Conservation (phyloP, 2,888 invertebrate species). For the Acanthopleura granulata region DNA sequence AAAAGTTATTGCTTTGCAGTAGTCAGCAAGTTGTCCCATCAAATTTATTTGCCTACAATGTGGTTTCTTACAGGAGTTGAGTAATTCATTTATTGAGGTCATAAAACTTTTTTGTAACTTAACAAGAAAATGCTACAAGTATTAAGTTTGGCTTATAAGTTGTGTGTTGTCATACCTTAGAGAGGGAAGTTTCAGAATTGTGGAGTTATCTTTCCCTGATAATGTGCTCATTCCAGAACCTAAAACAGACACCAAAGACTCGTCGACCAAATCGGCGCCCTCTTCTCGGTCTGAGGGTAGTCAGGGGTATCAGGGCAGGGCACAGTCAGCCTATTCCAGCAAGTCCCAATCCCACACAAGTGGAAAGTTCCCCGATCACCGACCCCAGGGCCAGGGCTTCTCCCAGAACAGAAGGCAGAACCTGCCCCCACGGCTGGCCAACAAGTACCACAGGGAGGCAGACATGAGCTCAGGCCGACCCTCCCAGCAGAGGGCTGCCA, state of each 20-base stretch:
- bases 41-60: no score
- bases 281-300: background rate
- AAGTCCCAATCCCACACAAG: background rate
- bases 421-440: constrained; percentile 31
- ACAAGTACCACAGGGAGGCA: constrained; percentile 21
- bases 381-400: background rate
- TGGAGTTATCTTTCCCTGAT: no score
- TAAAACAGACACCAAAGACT: background rate
- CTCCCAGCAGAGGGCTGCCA: background rate
- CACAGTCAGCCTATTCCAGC: background rate
- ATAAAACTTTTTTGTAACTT: no score
- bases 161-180: no score
- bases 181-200: no score
- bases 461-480: background rate
- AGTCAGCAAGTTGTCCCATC: no score
- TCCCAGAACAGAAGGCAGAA: constrained; percentile 29
- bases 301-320: background rate
- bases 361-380: background rate
- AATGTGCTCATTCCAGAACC: background rate
- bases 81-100: no score
- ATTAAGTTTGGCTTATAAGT: no score
- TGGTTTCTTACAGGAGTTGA: no score
- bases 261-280: background rate
- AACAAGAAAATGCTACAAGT: no score
- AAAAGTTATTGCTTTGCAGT: no score